Base-by-base conservation (phyloP, 2,797 vertebrate species). In the Lagodon rhomboides region DNA sequence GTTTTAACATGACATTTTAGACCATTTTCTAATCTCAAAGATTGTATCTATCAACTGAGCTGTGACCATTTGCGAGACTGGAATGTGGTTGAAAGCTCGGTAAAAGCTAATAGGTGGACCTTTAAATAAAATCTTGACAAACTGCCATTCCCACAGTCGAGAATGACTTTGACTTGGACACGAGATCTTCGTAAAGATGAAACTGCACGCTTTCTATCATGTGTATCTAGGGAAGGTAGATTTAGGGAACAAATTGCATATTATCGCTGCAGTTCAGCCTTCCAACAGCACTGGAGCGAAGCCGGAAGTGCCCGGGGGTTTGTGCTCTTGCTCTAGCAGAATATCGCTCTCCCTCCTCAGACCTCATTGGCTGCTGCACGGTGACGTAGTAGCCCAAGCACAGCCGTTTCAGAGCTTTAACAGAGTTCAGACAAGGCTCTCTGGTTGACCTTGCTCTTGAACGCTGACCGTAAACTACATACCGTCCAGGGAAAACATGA, bases 381-480 rank as follows among this genome's bases (percentile, higher is more conserved):
- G 18, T 92, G 90, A 94, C 91, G 92, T 60, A 38, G 12, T 0
- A 0, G 9, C 3, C 15, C 3, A 16, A 3, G 44, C 34, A 2
- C 59, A 5, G 20, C 4, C 16, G 44, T 12, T 3, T 2, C 12
- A n/a, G 22, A 22, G 80, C 53, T 25, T 34, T 34, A 56, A 73
- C 73, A 3, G 74, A 79, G 43, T 88, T 79, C 56, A 47, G 46
- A 5, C 60, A 30, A 84, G 68, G 59, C 64, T 76, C 59, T 20
- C 2, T 1, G 54, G 11, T 58, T 94, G 92, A 95, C 94, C 93
- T 94, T 94, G 92, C 53, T 54, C 58, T 5, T 23, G 43, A 38
- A 3, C 8, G 46, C 65, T 0, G 25, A 51, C 23, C 13, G 9
- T 6, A 69, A 60, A 72, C 77, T 65, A 60, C 34, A 50, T 62